phyloP scores from a whole-genome alignment of 2,888 invertebrate genomes.

The Amiota mariae region DNA sequence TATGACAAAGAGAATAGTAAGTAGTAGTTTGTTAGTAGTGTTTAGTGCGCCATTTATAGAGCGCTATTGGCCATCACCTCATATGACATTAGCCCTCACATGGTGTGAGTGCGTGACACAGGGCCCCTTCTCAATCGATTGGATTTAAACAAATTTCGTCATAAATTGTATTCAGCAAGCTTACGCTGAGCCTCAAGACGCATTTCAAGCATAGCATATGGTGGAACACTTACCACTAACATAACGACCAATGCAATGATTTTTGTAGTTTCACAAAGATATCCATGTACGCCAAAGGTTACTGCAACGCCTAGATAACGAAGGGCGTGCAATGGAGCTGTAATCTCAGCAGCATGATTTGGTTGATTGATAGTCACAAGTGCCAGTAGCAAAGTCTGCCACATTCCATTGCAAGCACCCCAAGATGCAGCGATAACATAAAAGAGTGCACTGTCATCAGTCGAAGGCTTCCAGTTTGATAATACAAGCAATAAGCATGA shows the following conservation, averaged over 20 bases:
- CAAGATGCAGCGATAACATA: conserved; percentile 89
- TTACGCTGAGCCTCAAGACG: conserved; percentile 73
- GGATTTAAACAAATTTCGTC: conserved; percentile 73
- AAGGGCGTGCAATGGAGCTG: conserved; percentile 77
- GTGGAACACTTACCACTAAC: conserved; percentile 71
- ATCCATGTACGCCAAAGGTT: conserved; percentile 79
- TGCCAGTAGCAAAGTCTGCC: conserved; percentile 81
- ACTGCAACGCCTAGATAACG: conserved; percentile 78
- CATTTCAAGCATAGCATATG: conserved; percentile 72
- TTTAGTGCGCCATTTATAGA: too few relatives aligned
- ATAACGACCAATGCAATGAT: conserved; percentile 71
- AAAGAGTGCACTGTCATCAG: conserved; percentile 86
- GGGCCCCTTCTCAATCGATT: conserved; percentile 67
- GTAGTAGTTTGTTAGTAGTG: too few relatives aligned
- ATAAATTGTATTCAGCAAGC: conserved; percentile 70
- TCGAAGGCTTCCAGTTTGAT: conserved; percentile 85
- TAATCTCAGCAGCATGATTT: conserved; percentile 71
- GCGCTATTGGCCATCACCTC: neutral
- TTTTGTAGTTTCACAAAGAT: conserved; percentile 76
- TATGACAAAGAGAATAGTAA: too few relatives aligned
- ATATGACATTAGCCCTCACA: conserved; percentile 52
- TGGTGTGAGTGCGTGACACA: conserved; percentile 69
- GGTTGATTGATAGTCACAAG: conserved; percentile 72
- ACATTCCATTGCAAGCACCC: conserved; percentile 90
- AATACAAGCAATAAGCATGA: conserved; percentile 84